Conservation (phyloP, 2,113 vertebrate genomes). For the Percina caprodes region DNA sequence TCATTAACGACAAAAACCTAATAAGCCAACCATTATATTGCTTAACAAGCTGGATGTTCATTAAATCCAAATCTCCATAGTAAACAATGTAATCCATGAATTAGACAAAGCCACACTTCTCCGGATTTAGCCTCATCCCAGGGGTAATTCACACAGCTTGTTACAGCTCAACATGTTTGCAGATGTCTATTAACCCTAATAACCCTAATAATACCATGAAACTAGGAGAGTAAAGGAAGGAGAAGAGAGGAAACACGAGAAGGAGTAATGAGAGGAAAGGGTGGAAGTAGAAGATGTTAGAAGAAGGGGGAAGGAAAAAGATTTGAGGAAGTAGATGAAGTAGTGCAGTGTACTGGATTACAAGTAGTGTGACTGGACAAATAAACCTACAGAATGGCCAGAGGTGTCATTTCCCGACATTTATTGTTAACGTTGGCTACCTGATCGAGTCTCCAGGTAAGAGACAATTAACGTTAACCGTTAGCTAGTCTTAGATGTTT, state of each 20-base stretch:
- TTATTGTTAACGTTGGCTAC: no score
- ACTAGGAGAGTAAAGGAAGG: background rate
- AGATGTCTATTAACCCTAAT: slow-evolving; percentile 50
- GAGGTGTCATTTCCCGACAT: no score
- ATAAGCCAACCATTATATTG: slow-evolving; percentile 41
- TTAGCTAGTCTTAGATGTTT: no score
- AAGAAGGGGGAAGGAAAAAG: background rate
- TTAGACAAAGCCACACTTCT: slow-evolving; percentile 58
- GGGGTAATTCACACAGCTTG: slow-evolving; percentile 53
- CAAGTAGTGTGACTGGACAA: no score
- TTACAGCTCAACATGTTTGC: slow-evolving; percentile 65
- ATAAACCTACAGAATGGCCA: no score
- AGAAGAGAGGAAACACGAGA: background rate
- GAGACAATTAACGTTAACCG: no score
- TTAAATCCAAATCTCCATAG: slow-evolving; percentile 67
- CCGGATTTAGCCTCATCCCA: slow-evolving; percentile 57
- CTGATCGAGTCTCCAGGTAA: no score
- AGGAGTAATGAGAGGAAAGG: background rate
- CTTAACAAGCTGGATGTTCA: slow-evolving; percentile 58
- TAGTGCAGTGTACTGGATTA: background rate
- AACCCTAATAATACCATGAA: no score
- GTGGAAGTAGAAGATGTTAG: background rate
- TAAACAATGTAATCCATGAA: slow-evolving; percentile 70
- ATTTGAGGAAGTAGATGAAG: background rate
- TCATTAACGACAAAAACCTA: slow-evolving; percentile 50